Conservation (phyloP, 37 sponge, comb jelly and placozoan genomes). For the Eunapius fragilis region DNA sequence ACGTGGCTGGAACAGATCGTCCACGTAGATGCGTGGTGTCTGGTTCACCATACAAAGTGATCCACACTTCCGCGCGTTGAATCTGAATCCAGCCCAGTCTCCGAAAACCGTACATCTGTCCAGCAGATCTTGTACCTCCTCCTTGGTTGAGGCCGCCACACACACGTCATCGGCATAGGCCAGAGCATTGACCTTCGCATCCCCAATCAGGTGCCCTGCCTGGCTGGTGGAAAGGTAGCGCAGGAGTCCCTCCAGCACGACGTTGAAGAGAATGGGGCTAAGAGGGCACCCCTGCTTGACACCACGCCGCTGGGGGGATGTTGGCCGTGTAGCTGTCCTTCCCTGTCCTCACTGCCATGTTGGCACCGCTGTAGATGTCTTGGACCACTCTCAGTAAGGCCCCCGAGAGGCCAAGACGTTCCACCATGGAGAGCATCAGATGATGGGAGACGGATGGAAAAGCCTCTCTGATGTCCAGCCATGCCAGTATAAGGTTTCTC, state of each 20-base stretch:
- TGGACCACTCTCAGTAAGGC: not conserved
- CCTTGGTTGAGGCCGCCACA: constrained; percentile 7
- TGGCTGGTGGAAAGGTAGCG: not conserved
- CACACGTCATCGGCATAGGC: too few relatives aligned
- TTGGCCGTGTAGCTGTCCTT: not conserved
- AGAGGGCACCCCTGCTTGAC: constrained; percentile 53
- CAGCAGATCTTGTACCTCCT: constrained; percentile 6
- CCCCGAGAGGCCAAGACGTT: not conserved
- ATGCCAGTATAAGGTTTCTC: constrained; percentile 15
- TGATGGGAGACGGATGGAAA: constrained; percentile 39
- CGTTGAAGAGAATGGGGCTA: constrained; percentile 37
- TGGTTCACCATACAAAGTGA: constrained; percentile 26
- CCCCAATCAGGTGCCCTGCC: constrained; percentile 2
- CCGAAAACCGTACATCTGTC: too few relatives aligned
- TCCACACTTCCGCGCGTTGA: constrained; percentile 26
- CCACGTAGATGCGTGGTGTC: not conserved
- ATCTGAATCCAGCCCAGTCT: constrained; percentile 9
- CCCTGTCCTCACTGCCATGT: not conserved
- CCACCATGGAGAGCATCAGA: not conserved
- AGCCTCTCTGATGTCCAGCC: constrained; percentile 52
- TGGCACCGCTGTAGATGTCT: constrained; percentile 33
- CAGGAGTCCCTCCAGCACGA: constrained; percentile 38
- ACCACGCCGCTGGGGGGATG: not conserved
- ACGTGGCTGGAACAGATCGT: not conserved
- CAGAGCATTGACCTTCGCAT: not conserved